Evolutionary conservation across 2,113 vertebrate genomes (phyloP).

Genomic region (Myodes glareolus): DNA sequence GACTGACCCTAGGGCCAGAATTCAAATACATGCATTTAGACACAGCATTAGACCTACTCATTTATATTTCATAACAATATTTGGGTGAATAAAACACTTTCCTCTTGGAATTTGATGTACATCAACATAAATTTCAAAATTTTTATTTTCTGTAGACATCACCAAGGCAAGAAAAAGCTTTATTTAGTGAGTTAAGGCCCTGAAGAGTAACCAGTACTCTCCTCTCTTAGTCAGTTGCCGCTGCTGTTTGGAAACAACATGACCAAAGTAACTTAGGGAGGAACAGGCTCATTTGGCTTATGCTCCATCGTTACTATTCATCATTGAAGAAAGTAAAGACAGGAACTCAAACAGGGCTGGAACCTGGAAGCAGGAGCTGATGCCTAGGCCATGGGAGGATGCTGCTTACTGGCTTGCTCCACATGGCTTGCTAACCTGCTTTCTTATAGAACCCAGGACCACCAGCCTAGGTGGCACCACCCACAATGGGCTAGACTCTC

Average conservation of each 20-base stretch:
- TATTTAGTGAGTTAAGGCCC: background rate
- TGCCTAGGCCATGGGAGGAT: background rate
- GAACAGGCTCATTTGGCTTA: background rate
- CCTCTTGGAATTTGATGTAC: slow-evolving; percentile 4
- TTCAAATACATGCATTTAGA: background rate
- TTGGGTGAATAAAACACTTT: background rate
- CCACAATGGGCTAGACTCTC: background rate
- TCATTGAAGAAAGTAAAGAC: too few relatives aligned
- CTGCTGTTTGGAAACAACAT: background rate
- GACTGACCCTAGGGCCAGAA: background rate
- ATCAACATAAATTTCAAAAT: background rate
- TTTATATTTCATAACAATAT: slow-evolving; percentile 28
- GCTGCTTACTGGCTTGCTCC: background rate
- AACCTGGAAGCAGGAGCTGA: background rate
- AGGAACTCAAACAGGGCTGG: background rate
- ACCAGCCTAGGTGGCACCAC: background rate
- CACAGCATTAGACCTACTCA: background rate
- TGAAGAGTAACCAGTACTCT: background rate
- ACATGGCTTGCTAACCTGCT: background rate
- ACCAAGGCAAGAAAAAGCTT: background rate
- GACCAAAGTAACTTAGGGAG: background rate
- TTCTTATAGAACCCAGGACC: background rate
- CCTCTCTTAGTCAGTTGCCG: background rate
- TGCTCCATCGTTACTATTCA: background rate
- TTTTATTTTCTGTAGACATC: background rate